A percentile compares a stretch with the other conserved stretches of the same genome.
Conservation (phyloP, 2,113 vertebrate genomes). For the Colinus virginianus region DNA sequence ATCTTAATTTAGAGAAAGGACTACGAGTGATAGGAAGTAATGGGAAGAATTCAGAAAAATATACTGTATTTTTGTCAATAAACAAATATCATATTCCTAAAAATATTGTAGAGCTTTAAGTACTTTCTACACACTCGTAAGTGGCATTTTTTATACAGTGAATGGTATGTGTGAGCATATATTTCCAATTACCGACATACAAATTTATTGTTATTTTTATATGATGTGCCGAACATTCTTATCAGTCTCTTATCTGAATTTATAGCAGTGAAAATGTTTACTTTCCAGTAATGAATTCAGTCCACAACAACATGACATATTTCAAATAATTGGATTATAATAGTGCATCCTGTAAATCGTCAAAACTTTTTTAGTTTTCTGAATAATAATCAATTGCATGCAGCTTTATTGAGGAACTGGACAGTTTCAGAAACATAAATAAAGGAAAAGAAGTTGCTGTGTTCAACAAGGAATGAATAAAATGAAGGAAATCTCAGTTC, state of each 20-base stretch:
- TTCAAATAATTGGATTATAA: neutral
- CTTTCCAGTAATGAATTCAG: neutral
- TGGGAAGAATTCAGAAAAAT: neutral
- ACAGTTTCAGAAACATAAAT: neutral
- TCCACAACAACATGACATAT: neutral
- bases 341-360: neutral
- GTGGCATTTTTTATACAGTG: neutral
- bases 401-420: neutral
- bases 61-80: neutral
- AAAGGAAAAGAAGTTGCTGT: neutral
- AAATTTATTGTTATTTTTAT: neutral
- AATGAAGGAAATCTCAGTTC: neutral
- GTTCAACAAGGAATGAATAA: neutral
- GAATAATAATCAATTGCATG: neutral
- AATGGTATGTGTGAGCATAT: neutral
- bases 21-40: neutral
- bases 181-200: constrained; percentile 20
- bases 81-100: neutral
- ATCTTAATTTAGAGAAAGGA: neutral
- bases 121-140: neutral
- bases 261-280: neutral
- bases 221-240: neutral
- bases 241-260: neutral
- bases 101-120: neutral
- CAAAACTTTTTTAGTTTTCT: neutral